Percentiles rank a stretch among this genome's conserved stretches.
These are phyloP conservation scores for Chydorus sphaericus DNA, from an alignment of 2,888 invertebrate genomes.

Conservation along the genomic window DNA sequence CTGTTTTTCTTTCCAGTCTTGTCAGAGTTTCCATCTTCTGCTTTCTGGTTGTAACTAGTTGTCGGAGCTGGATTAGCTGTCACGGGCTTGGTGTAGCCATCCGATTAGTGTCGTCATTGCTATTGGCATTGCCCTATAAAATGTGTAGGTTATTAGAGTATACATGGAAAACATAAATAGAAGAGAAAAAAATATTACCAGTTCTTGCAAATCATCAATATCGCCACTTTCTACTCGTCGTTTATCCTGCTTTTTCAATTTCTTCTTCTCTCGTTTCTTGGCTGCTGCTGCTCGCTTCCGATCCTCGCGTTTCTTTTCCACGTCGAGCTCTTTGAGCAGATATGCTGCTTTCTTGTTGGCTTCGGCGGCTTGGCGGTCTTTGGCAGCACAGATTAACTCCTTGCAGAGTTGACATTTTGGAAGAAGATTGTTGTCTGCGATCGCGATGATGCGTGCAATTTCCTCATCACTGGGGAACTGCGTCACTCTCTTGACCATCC, in stretches of 20 bases:
- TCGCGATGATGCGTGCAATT: constrained; percentile 78
- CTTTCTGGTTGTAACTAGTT: constrained; percentile 4
- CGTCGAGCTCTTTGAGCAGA: constrained; percentile 83
- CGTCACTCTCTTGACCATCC: constrained; percentile 96
- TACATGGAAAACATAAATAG: too few species aligned
- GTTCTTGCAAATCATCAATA: too few species aligned
- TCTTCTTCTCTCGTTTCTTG: constrained; percentile 78
- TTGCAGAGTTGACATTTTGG: constrained; percentile 92
- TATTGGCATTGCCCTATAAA: not conserved
- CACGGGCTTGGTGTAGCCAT: not conserved
- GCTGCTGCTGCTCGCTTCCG: constrained; percentile 81
- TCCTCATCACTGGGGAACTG: constrained; percentile 98
- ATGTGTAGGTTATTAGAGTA: too few species aligned
- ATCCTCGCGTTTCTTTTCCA: constrained; percentile 83
- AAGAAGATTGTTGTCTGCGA: constrained; percentile 81
- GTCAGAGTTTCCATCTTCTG: constrained; percentile 28
- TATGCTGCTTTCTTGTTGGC: constrained; percentile 94
- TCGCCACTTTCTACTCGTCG: constrained; percentile 39
- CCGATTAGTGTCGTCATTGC: not conserved
- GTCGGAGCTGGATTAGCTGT: not conserved
- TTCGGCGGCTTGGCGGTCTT: constrained; percentile 94
- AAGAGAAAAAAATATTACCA: too few species aligned
- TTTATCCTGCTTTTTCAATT: constrained; percentile 82
- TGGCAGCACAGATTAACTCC: constrained; percentile 85
- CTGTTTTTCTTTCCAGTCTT: constrained; percentile 46